Evolutionary conservation across 2,888 invertebrate genomes (phyloP), one percentile per base, ranked within the genome.

Genomic region (Gortyna flavago): DNA sequence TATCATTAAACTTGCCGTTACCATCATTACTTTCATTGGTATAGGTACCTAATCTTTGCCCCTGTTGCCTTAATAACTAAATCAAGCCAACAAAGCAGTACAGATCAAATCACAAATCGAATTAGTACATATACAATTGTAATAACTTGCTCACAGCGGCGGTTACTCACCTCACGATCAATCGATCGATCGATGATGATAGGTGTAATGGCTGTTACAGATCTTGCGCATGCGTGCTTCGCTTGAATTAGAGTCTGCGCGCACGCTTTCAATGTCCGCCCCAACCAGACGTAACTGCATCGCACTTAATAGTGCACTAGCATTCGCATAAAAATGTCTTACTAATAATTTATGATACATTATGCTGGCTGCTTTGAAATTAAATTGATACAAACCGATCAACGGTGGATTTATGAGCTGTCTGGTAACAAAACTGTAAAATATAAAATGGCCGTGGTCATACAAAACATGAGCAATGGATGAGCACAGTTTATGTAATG

Each of bases 251-350:
- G 68, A 81, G 65, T 72, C 72, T 79, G 80, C 77, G 80, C 75
- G 86, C 85, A 85, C 88, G 89, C 88, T 90, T 90, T 88, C 87
- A 87, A 80, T 86, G 84, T 88, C 87, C 79, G 84, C 75, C 64
- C 74, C 85, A 81, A 57, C 80, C 85, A 85, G 67, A 87, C 87
- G 87, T 87, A 89, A 88, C 89, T 88, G 82, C 87, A 79, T 62
- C 59, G 67, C 25, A 78, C 65, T 80, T 81, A 84, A 81, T 85
- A 81, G 67, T 88, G 82, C 85, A 84, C 74, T 87, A 84, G 78
- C 88, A 79, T 72, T 77, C 86, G 69, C 82, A 84, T 85, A 86
- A 86, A 90, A 91, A 80, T 81, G 59, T 81, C 79, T 81, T 54
- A 68, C 25, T 61, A 61, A 68, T 77, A 51, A 84, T 85, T 79